Conservation (phyloP, 2,888 invertebrate species). For the Ophioninae sp. region DNA sequence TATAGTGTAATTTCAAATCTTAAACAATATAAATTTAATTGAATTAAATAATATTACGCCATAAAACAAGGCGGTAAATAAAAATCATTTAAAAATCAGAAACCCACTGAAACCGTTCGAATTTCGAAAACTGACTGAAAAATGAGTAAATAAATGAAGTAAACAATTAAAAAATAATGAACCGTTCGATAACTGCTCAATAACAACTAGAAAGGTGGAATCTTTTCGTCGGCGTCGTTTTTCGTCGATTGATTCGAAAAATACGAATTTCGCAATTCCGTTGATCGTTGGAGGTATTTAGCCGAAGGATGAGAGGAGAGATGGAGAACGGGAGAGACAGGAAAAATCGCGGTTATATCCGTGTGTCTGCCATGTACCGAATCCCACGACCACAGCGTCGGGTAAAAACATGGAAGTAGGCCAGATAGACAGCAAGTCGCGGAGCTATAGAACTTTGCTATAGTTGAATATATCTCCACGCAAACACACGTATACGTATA, state of each 20-base stretch:
- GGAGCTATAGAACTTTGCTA: slow-evolving; percentile 53
- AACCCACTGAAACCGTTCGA: too few relatives aligned
- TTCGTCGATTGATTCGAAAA: slow-evolving; percentile 17
- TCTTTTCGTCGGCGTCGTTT: not conserved
- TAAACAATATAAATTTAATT: too few relatives aligned
- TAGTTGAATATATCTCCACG: slow-evolving; percentile 31
- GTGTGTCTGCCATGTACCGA: slow-evolving; percentile 65
- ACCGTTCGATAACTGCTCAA: not conserved
- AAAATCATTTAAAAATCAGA: too few relatives aligned
- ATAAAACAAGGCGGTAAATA: too few relatives aligned
- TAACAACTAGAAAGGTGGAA: not conserved
- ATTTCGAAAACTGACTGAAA: too few relatives aligned
- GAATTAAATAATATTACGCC: too few relatives aligned
- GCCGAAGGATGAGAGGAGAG: slow-evolving; percentile 23
- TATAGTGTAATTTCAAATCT: too few relatives aligned
- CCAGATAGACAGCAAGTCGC: slow-evolving; percentile 73
- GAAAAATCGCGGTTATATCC: slow-evolving; percentile 51
- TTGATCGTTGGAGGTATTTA: slow-evolving; percentile 22
- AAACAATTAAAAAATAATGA: not conserved
- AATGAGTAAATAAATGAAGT: not conserved
- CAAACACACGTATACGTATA: slow-evolving; percentile 15
- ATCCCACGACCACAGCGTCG: slow-evolving; percentile 63
- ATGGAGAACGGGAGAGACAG: slow-evolving; percentile 35
- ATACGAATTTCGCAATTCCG: slow-evolving; percentile 15
- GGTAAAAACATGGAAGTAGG: slow-evolving; percentile 78